Conservation (phyloP, 2,113 vertebrate genomes). For the Diglossa brunneiventris region DNA sequence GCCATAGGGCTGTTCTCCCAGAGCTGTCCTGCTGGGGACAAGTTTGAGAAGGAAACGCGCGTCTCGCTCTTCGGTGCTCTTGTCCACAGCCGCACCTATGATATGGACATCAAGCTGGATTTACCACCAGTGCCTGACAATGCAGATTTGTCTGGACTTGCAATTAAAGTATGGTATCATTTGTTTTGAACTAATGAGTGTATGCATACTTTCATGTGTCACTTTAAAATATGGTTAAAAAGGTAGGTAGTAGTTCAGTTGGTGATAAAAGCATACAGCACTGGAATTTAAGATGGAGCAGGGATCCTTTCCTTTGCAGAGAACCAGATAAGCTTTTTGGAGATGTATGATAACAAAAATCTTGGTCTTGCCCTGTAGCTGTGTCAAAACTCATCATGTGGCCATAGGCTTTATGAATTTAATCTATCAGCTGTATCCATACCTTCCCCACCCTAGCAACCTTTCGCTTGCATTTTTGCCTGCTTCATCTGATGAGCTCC, state of each 20-base stretch:
- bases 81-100: conserved; percentile 86
- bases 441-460: background rate
- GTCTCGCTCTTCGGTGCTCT: conserved; percentile 91
- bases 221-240: background rate
- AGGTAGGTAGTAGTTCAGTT: accelerated
- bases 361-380: background rate
- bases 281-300: background rate
- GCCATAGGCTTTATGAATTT: background rate
- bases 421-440: background rate
- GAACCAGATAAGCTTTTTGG: background rate
- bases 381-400: background rate
- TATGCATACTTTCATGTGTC: background rate
- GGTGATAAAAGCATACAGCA: background rate
- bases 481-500: background rate
- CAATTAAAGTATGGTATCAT: conserved; percentile 81
- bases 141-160: conserved; percentile 88
- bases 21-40: conserved; percentile 73
- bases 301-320: background rate
- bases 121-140: conserved; percentile 89
- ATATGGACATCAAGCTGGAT: conserved; percentile 91
- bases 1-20: conserved; percentile 73
- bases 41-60: conserved; percentile 88
- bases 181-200: background rate
- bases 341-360: background rate
- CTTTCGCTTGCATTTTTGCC: background rate